Evolutionary conservation across 2,888 invertebrate genomes (phyloP).

Genomic region (Napeogenes sylphis): DNA sequence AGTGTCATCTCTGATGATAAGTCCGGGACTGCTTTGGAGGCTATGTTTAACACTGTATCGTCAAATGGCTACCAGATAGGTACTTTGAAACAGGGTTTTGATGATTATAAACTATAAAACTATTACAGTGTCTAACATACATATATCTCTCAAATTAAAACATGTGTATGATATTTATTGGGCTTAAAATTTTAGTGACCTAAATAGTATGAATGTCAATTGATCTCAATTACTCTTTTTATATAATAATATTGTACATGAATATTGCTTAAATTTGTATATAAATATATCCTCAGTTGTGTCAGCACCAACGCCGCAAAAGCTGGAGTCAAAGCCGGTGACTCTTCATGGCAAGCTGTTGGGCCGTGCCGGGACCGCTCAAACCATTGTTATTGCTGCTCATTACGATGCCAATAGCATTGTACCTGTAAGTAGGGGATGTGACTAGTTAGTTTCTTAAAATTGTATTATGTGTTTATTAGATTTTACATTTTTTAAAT

Average conservation of each 20-base stretch:
- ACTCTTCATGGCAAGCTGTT: constrained; percentile 90
- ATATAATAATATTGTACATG: too few species aligned
- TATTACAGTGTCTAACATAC: too few species aligned
- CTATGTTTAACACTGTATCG: constrained; percentile 90
- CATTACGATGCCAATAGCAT: constrained; percentile 95
- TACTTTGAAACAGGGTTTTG: constrained; percentile 28
- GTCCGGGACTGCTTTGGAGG: constrained; percentile 87
- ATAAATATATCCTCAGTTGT: constrained; percentile 76
- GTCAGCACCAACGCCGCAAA: constrained; percentile 82
- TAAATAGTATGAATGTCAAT: background rate
- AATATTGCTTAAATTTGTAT: too few species aligned
- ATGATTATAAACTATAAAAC: too few species aligned
- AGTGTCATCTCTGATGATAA: constrained; percentile 83
- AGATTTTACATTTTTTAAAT: too few species aligned
- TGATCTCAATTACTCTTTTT: background rate
- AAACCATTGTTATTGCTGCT: constrained; percentile 93
- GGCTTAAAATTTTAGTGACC: too few species aligned
- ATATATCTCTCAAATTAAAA: too few species aligned
- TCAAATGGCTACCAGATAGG: constrained; percentile 96
- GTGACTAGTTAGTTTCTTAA: background rate
- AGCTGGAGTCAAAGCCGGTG: constrained; percentile 89
- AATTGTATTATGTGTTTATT: too few species aligned
- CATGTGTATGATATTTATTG: too few species aligned
- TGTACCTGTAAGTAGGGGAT: constrained; percentile 85
- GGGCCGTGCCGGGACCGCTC: constrained; percentile 84